Conservation (phyloP, 2,888 invertebrate genomes). For the Limnephilus rhombicus region DNA sequence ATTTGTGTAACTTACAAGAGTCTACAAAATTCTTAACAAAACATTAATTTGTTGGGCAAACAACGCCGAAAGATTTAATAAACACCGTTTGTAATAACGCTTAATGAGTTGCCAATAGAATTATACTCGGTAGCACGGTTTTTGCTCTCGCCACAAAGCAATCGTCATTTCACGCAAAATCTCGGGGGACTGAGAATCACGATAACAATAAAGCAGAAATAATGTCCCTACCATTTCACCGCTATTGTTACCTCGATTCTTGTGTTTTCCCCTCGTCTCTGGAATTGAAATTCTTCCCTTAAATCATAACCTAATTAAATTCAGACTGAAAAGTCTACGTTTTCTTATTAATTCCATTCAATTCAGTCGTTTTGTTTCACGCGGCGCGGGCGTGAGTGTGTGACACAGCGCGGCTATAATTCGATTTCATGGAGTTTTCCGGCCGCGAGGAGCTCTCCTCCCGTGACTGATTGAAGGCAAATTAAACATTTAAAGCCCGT, state of each 20-base stretch:
- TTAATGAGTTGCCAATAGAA: constrained; percentile 50
- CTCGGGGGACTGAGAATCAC: constrained; percentile 26
- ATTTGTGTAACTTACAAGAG: constrained; percentile 2
- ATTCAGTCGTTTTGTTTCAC: constrained; percentile 58
- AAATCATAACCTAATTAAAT: constrained; percentile 58
- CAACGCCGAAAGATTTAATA: constrained; percentile 41
- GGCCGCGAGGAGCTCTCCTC: constrained; percentile 53
- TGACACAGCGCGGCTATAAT: constrained; percentile 62
- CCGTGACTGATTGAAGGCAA: background rate
- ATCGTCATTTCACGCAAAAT: constrained; percentile 46
- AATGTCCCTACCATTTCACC: constrained; percentile 35
- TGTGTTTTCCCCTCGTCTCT: constrained; percentile 9
- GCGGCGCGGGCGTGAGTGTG: constrained; percentile 53
- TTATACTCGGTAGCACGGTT: constrained; percentile 17
- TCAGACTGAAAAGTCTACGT: constrained; percentile 55
- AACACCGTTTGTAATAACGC: constrained; percentile 42
- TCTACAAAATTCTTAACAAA: constrained; percentile 20
- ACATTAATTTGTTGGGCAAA: constrained; percentile 30
- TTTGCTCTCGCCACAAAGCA: background rate
- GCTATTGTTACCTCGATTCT: constrained; percentile 36
- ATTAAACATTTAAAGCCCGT: constrained; percentile 32
- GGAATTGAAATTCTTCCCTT: constrained; percentile 40
- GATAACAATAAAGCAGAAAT: constrained; percentile 49
- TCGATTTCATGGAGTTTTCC: constrained; percentile 59
- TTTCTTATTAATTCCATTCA: constrained; percentile 62